A percentile compares a stretch with the other conserved stretches of the same genome.
Evolutionary conservation across 2,888 invertebrate genomes (phyloP).

Genomic region (Strigamia maritima): DNA sequence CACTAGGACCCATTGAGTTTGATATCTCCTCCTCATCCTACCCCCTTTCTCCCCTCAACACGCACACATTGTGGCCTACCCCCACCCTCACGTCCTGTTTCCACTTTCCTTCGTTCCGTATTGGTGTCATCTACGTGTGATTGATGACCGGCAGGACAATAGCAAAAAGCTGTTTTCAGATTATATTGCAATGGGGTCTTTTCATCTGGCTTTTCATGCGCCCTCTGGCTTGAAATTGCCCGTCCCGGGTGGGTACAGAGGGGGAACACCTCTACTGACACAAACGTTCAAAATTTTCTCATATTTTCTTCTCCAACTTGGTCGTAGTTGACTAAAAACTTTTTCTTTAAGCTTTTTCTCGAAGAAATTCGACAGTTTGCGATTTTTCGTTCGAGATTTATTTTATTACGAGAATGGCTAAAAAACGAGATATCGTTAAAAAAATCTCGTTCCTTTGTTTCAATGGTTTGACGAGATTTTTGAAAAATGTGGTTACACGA

Average conservation of each 20-base stretch:
- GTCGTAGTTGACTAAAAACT: too few relatives aligned
- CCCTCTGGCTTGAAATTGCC: constrained; percentile 40
- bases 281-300: not conserved
- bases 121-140: constrained; percentile 41
- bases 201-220: constrained; percentile 40
- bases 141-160: constrained; percentile 41
- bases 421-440: too few relatives aligned
- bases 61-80: not conserved
- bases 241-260: constrained; percentile 5
- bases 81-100: constrained; percentile 4
- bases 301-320: too few relatives aligned
- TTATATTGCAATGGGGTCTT: constrained; percentile 41
- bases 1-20: not conserved
- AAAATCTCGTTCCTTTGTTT: too few relatives aligned
- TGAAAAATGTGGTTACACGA: too few relatives aligned
- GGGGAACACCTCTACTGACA: not conserved
- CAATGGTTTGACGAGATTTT: too few relatives aligned
- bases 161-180: constrained; percentile 40
- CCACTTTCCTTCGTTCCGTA: constrained; percentile 33
- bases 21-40: not conserved
- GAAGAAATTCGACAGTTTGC: too few relatives aligned
- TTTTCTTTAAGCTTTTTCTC: too few relatives aligned
- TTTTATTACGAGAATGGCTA: too few relatives aligned
- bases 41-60: not conserved
- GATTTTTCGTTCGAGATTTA: too few relatives aligned